Evolutionary conservation across 2,113 vertebrate species (phyloP), one percentile per base, ranked within the genome.

Genomic region (Percopsis transmontana): DNA sequence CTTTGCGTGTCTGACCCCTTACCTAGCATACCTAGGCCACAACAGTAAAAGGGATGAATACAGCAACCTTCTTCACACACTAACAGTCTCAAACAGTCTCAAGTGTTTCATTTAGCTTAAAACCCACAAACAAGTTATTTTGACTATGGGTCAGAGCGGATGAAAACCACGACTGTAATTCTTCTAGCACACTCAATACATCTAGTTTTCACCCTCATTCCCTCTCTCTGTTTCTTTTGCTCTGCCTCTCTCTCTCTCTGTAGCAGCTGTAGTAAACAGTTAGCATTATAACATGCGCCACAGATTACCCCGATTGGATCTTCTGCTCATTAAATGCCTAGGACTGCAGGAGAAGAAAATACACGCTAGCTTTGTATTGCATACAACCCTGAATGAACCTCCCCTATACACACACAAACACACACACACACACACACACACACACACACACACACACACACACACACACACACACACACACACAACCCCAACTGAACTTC

Each of bases 251-350:
- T 10, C 21, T 70, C 58, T 52, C 39, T 19, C 24, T 23, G 21
- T 53, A 53, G 73, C 51, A 60, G 64, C 59, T 62, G 42, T 12
- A 40, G 54, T 64, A 45, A 63, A 57, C 15, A 4, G 24, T 41
- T 20, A 40, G 77, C 42, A 24, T 70, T 54, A 55, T 60, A 62
- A 64, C 63, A 23, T 70, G 69, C 56, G 56, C 21, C 39, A 58
- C 33, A 55, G 74, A 39, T 68, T 65, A 1, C 0, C 51, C 13
- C 15, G 56, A 80, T 74, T 55, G 58, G 41, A 81, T 83, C 65
- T 71, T 82, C 77, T 77, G 53, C 70, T 66, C 68, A 66, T 75
- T 87, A 73, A 74, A 62, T 61, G n/a, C 64, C 27, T 23, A 0
- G 5, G 14, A 66, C 60, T 40, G 56, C 8, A 55, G 70, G 57